Evolutionary conservation across 2,797 vertebrate species (phyloP).

Genomic region (Masticophis lateralis): DNA sequence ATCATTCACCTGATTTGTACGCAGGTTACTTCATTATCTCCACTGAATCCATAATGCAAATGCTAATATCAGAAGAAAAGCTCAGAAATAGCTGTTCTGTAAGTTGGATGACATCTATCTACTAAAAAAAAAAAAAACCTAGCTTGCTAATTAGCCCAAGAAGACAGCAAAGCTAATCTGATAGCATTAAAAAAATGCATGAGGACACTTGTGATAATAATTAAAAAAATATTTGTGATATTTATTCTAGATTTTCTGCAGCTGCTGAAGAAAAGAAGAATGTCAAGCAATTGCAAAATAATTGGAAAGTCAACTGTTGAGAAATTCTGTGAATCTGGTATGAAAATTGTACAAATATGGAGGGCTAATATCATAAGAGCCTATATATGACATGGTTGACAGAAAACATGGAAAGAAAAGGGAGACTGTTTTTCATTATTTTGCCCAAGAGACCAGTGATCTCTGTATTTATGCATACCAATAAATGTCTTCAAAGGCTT

Average conservation of each 20-base stretch:
- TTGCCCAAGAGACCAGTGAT: background rate
- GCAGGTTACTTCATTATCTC: conserved; percentile 1
- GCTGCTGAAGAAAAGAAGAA: background rate
- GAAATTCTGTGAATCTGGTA: background rate
- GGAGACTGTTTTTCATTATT: background rate
- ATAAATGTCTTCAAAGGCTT: background rate
- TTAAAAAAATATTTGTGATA: background rate
- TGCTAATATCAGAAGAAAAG: background rate
- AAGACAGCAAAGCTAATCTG: background rate
- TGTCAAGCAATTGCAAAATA: background rate
- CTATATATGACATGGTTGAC: background rate
- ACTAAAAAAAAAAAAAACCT: background rate
- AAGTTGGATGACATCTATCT: background rate
- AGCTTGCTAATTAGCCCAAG: background rate
- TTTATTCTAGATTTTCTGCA: background rate
- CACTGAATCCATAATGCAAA: background rate
- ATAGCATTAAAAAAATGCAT: background rate
- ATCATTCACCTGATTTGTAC: background rate
- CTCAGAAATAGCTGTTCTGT: background rate
- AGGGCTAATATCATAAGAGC: background rate
- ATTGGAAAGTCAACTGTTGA: background rate
- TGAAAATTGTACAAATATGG: background rate
- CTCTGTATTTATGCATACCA: background rate
- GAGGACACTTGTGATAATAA: background rate
- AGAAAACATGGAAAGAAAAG: background rate